Percentiles rank a stretch among this genome's conserved stretches.
Conservation (phyloP, 1,140 invertebrate species). For the Drosophila orena region DNA sequence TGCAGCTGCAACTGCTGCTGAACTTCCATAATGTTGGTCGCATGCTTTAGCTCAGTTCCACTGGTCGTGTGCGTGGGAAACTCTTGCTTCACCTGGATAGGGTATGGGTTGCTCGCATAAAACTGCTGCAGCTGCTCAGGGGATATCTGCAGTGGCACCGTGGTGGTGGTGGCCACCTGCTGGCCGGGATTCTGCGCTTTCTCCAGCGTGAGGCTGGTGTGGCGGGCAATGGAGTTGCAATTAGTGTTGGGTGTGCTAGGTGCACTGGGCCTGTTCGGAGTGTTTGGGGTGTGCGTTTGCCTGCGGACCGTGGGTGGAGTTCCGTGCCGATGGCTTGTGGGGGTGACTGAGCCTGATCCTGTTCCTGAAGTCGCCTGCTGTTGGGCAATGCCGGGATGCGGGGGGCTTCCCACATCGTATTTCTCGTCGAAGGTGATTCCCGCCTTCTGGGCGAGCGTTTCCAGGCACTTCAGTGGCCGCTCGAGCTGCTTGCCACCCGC, state of each 20-base stretch:
- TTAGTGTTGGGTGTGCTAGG: slow-evolving; percentile 42
- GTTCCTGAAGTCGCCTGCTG: slow-evolving; percentile 50
- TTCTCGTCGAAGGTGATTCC: slow-evolving; percentile 89
- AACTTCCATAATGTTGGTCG: slow-evolving; percentile 77
- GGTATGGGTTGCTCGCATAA: slow-evolving; percentile 79
- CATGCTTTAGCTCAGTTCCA: slow-evolving; percentile 84
- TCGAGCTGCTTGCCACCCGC: slow-evolving; percentile 61
- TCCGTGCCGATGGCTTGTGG: slow-evolving; percentile 31
- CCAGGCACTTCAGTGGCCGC: slow-evolving; percentile 88
- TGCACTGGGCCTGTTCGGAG: slow-evolving; percentile 10
- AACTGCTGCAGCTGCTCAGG: slow-evolving; percentile 83
- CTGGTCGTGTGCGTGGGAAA: slow-evolving; percentile 71
- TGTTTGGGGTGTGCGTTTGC: slow-evolving; percentile 18
- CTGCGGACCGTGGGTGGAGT: slow-evolving; percentile 24
- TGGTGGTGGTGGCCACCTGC: slow-evolving; percentile 76
- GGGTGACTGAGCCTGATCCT: slow-evolving; percentile 17
- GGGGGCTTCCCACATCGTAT: slow-evolving; percentile 87
- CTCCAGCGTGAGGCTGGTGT: slow-evolving; percentile 66
- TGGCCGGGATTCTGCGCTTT: slow-evolving; percentile 84
- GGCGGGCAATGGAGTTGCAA: slow-evolving; percentile 10
- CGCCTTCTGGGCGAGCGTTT: slow-evolving; percentile 88
- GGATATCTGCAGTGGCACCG: slow-evolving; percentile 82
- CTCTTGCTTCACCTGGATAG: slow-evolving; percentile 86
- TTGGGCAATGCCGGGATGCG: slow-evolving; percentile 79
- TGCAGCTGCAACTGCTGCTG: slow-evolving; percentile 85